Base-by-base conservation (phyloP, 92 coral and sea anemone genomes). In the Desmophyllum pertusum region DNA sequence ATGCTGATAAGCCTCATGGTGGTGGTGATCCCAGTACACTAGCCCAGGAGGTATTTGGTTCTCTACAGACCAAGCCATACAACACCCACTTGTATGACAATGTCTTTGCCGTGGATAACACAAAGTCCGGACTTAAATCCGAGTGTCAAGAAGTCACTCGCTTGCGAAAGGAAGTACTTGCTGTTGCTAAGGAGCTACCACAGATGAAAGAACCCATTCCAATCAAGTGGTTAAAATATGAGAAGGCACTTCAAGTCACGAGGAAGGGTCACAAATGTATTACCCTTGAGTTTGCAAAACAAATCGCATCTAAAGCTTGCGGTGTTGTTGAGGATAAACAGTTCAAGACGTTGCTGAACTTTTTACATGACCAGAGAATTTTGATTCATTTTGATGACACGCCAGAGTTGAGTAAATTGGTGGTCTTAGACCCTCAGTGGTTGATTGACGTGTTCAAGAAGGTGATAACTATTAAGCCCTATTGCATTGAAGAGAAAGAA, bases 61-160 rank as follows among this genome's bases (percentile, higher is more conserved):
- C 39, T 25, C 30, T 84, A 35, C 53, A 1, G 19, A 48, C 21
- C 36, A 65, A 80, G 27, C n/a, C 48, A 14, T 73, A 15, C 33
- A 67, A 67, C 15, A 36, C 23, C 13, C 52, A 86, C 40, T 41
- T 86, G 21, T 33, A 13, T 18, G 71, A 52, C 17, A n/a, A n/a
- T n/a, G n/a, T 73, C 45, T 78, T 78, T 65, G 71, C 78, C 36
- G 79, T 86, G 33, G 81, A 86, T 52, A 86, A 86, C 89, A 86
- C 85, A 19, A 39, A 39, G 33, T 42, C 80, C 4, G 80, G 79
- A 9, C 29, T 27, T 33, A 70, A 25, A 35, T 30, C 48, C 9
- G 80, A 70, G 62, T 61, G 64, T 57, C 59, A 4, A 39, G 81
- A 80, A 18, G 62, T 42, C 27, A 51, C 27, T 27, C 85, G 68